Base-by-base conservation (phyloP, 2,888 invertebrate species). In the Archips xylosteana region DNA sequence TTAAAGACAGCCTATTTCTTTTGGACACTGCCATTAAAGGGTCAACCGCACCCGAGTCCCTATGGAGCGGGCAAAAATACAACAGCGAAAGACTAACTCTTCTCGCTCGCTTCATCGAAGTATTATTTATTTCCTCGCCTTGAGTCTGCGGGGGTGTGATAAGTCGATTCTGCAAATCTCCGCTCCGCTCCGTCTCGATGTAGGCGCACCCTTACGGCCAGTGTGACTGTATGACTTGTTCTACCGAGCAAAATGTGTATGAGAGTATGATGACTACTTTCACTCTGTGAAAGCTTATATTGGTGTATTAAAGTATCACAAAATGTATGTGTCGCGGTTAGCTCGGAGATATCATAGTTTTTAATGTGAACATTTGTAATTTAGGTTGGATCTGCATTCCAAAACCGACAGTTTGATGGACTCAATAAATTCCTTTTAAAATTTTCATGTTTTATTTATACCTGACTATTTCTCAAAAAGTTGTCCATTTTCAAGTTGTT, bases 331-430 rank as follows among this genome's bases (percentile, higher is more conserved):
- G 13, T 47, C 47, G 59, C 36, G 51, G 23, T 36, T 51, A 65
- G 51, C 49, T 80, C 79, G 77, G 80, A 67, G 70, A 87, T 87
- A 85, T 87, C 85, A 82, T 89, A 88, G 87, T 80, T 84, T 81
- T 85, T 85, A 84, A 82, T 78, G 79, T 78, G 84, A 61, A 82
- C 82, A 83, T n/a, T n/a, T 89, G 88, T 91, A 88, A 87, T 88
- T 87, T 89, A 89, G 89, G 85, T 85, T 88, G 92, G 90, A 89
- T 88, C 86, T 90, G 92, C 94, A 94, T 94, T 94, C 94, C 94
- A 92, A 90, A 90, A 89, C 92, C 91, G 88, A 91, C 91, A 90
- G 88, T 91, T 92, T 90, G 90, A 92, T 90, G 92, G 88, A 92
- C 85, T 90, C 87, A 92, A 91, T 91, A 91, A 91, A 91, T 87